Conservation (phyloP, 2,797 vertebrate genomes). For the Anguilla marmorata region DNA sequence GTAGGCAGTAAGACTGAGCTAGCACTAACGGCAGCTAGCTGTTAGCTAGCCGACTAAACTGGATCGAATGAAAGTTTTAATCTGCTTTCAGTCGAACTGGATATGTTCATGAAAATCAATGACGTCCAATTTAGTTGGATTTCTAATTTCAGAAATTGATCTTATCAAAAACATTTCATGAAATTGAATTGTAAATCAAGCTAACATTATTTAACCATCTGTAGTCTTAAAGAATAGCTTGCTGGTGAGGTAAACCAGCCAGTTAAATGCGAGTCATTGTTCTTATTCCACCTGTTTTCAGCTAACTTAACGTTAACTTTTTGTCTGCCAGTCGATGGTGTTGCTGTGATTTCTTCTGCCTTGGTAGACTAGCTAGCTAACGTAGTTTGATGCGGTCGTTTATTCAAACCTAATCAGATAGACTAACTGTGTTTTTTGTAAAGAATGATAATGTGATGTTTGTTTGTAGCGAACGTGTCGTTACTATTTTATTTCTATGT, state of each 20-base stretch:
- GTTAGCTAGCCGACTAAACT: background rate
- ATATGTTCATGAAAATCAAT: background rate
- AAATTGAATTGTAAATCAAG: background rate
- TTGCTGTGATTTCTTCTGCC: background rate
- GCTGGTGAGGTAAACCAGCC: background rate
- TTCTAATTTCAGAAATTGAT: background rate
- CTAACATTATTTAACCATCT: background rate
- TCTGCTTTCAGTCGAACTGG: background rate
- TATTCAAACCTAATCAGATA: background rate
- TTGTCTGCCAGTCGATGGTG: background rate
- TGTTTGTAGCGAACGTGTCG: background rate
- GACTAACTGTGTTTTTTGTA: background rate
- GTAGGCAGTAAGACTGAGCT: background rate
- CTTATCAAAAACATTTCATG: background rate
- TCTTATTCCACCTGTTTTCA: background rate
- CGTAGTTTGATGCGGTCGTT: background rate
- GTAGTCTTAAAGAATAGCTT: background rate
- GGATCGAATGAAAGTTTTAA: background rate
- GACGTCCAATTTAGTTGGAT: background rate
- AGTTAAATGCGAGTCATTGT: background rate
- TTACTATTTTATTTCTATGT: background rate
- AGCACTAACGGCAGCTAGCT: background rate
- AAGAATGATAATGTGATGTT: background rate
- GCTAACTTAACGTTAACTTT: background rate
- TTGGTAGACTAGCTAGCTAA: no score